Percentiles rank a stretch among this genome's conserved stretches.
These are phyloP conservation scores for Callionymus lyra DNA, from an alignment of 2,113 vertebrate species.

Conservation along the genomic window DNA sequence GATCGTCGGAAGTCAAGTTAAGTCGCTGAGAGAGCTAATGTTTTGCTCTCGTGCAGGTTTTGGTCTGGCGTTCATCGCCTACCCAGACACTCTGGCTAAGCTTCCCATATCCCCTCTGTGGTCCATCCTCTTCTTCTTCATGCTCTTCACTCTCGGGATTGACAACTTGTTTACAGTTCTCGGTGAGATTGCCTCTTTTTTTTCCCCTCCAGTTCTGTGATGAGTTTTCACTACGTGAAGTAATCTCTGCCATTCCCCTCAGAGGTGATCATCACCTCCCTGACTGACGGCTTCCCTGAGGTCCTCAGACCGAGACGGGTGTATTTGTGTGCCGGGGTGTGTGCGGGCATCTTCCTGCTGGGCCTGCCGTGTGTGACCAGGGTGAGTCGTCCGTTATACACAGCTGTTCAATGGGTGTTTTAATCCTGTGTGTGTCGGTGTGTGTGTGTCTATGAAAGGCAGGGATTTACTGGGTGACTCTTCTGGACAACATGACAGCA, in stretches of 20 bases:
- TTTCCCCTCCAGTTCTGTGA: no score
- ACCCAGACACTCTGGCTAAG: slow-evolving; percentile 84
- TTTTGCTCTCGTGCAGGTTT: slow-evolving; percentile 70
- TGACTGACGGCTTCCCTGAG: slow-evolving; percentile 76
- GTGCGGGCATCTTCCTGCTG: slow-evolving; percentile 71
- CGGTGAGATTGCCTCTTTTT: slow-evolving; percentile 61
- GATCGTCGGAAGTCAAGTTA: slow-evolving; percentile 4
- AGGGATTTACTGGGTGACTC: slow-evolving; percentile 74
- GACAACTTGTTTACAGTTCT: slow-evolving; percentile 87
- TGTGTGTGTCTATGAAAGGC: slow-evolving; percentile 47
- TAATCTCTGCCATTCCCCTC: slow-evolving; percentile 9
- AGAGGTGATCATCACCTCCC: slow-evolving; percentile 86
- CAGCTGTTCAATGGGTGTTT: not conserved
- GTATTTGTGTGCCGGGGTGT: slow-evolving; percentile 64
- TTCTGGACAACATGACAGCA: slow-evolving; percentile 67
- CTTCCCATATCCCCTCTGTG: slow-evolving; percentile 84
- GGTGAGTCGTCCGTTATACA: slow-evolving; percentile 57
- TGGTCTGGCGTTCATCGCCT: slow-evolving; percentile 88
- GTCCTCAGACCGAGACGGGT: slow-evolving; percentile 69
- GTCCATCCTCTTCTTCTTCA: slow-evolving; percentile 93
- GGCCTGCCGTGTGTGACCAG: slow-evolving; percentile 82
- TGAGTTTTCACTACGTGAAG: not conserved
- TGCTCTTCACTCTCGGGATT: slow-evolving; percentile 87
- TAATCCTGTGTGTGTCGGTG: slow-evolving; percentile 1
- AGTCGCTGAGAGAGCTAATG: not conserved